Evolutionary conservation across 2,797 vertebrate species (phyloP), one percentile per base, ranked within the genome.

Genomic region (Mormyrops attenuatus): DNA sequence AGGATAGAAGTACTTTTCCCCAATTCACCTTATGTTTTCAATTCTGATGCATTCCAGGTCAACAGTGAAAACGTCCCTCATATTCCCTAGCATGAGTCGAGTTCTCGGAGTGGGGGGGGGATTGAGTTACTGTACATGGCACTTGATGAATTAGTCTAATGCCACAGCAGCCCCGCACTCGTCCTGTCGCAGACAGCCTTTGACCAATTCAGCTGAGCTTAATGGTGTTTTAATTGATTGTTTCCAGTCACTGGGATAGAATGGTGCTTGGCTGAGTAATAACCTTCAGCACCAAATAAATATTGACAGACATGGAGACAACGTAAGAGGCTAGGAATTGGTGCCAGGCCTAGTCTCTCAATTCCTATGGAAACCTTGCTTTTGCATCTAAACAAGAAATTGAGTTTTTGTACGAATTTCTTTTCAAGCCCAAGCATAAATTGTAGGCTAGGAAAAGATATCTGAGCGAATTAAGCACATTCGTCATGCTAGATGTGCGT

Each of bases 161-260:
- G 52, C 57, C 73, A 3, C 4, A 49, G 69, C 53, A 66, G 30
- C 20, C 49, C 85, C 50, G 1, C 73, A 20, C 34, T 38, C 13
- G 4, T 38, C 15, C 88, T 7, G n/a, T 20, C 50, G 17, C 88
- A 85, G 92, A 69, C 55, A 89, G 90, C 50, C 91, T 73, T 52
- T 90, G 90, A 90, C 91, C 90, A 88, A 87, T 92, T 92, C 91
- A 91, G 92, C 91, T 66, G 53, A 52, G 90, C 90, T 88, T 92
- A 92, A 94, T 91, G 88, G 93, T 90, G 90, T 92, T 95, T 95
- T 93, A 94, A 95, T 94, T 94, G 94, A 95, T 95, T 92, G 84
- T 89, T 87, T 90, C 88, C 89, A 88, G 90, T 88, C 91, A 91
- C 55, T 90, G 90, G 91, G 52, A 92, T 89, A 89, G 90, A 91